phyloP scores from a whole-genome alignment of 2,888 invertebrate species.

The Ischnus inquisitorius region DNA sequence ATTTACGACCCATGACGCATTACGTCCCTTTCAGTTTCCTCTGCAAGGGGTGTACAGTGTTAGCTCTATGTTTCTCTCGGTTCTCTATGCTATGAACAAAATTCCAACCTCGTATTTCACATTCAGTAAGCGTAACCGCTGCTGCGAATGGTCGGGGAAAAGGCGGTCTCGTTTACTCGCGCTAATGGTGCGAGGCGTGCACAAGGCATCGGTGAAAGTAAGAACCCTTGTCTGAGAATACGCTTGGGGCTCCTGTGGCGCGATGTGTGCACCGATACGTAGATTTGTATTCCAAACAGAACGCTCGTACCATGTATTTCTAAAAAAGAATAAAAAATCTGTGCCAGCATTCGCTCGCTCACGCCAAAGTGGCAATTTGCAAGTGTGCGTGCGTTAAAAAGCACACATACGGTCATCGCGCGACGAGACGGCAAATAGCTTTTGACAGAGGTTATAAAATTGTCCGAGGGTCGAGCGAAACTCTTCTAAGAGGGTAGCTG shows the following conservation, averaged over 20 bases:
- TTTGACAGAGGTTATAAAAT: constrained; percentile 54
- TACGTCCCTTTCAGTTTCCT: constrained; percentile 50
- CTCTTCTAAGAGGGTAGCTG: constrained; percentile 46
- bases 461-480: constrained; percentile 43
- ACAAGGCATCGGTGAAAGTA: neutral
- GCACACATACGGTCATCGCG: constrained; percentile 20
- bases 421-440: constrained; percentile 43
- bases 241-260: neutral
- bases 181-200: constrained; percentile 8
- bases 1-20: constrained; percentile 45
- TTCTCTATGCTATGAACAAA: constrained; percentile 13
- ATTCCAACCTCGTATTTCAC: constrained; percentile 40
- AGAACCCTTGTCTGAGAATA: neutral
- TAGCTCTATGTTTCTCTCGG: constrained; percentile 15
- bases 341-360: neutral
- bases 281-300: constrained; percentile 4
- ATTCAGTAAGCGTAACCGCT: constrained; percentile 43
- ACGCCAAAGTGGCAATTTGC: constrained; percentile 43
- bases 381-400: constrained; percentile 6
- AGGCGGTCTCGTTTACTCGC: constrained; percentile 10
- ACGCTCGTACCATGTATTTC: neutral
- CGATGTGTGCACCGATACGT: neutral
- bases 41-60: neutral
- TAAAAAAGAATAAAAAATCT: constrained; percentile 6
- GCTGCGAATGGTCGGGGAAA: constrained; percentile 2